Base-by-base conservation (phyloP, 2,797 vertebrate species). In the Bradypus variegatus region DNA sequence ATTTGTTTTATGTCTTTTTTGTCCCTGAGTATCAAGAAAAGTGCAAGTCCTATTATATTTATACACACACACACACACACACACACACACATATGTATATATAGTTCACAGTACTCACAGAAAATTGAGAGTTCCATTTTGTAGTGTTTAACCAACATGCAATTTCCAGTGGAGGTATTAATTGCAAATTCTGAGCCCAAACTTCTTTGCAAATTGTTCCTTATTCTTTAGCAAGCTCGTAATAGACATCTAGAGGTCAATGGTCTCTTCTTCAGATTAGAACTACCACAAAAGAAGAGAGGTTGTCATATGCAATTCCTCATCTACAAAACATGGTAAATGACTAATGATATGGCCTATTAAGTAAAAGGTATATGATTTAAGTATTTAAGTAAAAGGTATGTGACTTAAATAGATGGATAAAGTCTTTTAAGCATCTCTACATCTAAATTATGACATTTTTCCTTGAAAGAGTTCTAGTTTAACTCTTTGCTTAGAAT, bases 171-270 rank as follows among this genome's bases (percentile, higher is more conserved):
- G 81, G 36, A 77, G 3, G 10, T 1, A 78, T 36, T 45, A 60
- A 65, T 80, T 48, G 53, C n/a, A 94, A 88, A 83, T 80, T 88
- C 36, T 94, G 25, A 80, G 31, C 36, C 62, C 67, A 89, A 85
- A 45, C 1, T 60, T 48, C 29, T 65, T 73, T 76, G 27, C 33
- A 69, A 86, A 78, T 79, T 2, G 3, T 33, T 67, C 13, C 10
- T 86, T 85, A 2, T n/a, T 78, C n/a, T 91, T 80, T 86, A n/a
- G 11, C 27, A 78, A 90, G 41, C 38, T 10, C 79, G 31, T 64
- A 86, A 53, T 41, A 84, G 87, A 79, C n/a, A 89, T 60, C 13
- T 67, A 11, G 38, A 88, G 55, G 64, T 72, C 10, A 76, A 3
- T 58, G 23, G 38, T 4, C n/a, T 76, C 45, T 48, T 87, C 9